These are phyloP conservation scores for Donacobius atricapilla DNA, from an alignment of 2,113 vertebrate genomes.

Conservation along the genomic window DNA sequence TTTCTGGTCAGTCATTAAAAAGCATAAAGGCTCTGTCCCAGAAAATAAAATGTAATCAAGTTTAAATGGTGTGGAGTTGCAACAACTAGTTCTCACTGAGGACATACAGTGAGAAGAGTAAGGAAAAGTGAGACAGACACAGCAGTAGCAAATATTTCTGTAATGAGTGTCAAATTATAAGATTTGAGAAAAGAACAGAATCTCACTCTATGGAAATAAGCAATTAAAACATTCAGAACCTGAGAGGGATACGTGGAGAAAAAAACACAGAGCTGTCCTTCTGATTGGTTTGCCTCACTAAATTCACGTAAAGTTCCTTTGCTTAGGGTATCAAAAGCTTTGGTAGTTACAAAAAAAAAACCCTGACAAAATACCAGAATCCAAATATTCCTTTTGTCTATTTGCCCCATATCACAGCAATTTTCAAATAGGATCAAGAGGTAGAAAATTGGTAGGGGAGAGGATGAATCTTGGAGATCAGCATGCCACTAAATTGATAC, in stretches of 20 bases:
- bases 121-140: background rate
- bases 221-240: background rate
- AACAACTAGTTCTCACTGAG: background rate
- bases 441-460: conserved; percentile 67
- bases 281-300: background rate
- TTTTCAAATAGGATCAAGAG: conserved; percentile 61
- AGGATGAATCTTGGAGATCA: conserved; percentile 73
- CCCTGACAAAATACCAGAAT: background rate
- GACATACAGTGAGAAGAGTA: background rate
- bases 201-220: background rate
- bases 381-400: background rate
- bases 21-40: background rate
- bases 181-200: background rate
- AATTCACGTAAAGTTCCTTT: background rate
- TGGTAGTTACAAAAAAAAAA: background rate
- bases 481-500: conserved; percentile 77
- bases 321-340: background rate
- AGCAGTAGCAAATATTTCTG: background rate
- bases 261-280: background rate
- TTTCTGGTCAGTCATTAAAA: background rate
- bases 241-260: background rate
- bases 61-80: background rate
- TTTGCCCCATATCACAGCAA: conserved; percentile 29
- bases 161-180: background rate
- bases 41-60: background rate